Conservation (phyloP, 2,113 vertebrate genomes). For the Scatophagus argus region DNA sequence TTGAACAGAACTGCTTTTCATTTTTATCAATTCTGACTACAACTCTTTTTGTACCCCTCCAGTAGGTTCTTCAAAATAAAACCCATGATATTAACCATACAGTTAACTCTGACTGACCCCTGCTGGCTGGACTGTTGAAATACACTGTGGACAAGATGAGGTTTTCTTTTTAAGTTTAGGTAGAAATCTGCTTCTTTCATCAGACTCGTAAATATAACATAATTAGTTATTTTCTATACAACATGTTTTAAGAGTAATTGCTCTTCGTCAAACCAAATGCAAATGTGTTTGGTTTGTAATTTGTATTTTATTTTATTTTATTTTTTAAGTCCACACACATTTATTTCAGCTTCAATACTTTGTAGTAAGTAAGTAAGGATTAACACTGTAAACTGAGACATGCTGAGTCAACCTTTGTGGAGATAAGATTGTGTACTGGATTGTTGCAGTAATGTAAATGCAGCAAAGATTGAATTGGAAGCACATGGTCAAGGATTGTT, state of each 20-base stretch:
- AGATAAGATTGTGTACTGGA: too few relatives aligned
- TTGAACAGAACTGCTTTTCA: constrained; percentile 1
- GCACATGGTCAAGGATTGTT: background rate
- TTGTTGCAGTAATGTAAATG: background rate
- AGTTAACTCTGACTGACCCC: constrained; percentile 60
- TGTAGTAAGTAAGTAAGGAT: too few relatives aligned
- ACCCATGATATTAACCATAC: constrained; percentile 48
- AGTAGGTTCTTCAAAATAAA: constrained; percentile 70
- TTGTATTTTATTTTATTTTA: background rate
- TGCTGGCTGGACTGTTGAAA: constrained; percentile 34
- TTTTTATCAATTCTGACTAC: background rate
- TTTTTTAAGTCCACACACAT: background rate
- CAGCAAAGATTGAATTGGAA: too few relatives aligned
- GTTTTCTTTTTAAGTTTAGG: background rate
- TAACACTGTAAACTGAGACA: background rate
- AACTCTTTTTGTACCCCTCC: constrained; percentile 37
- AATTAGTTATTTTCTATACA: background rate
- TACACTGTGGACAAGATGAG: background rate
- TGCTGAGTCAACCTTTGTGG: background rate
- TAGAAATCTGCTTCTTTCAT: background rate
- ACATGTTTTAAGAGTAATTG: background rate
- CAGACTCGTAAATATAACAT: background rate
- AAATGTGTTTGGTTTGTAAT: too few relatives aligned
- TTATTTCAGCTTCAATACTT: too few relatives aligned
- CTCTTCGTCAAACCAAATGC: background rate